Conservation (phyloP, 1,140 invertebrate species). For the Philopotamus ludificatus region DNA sequence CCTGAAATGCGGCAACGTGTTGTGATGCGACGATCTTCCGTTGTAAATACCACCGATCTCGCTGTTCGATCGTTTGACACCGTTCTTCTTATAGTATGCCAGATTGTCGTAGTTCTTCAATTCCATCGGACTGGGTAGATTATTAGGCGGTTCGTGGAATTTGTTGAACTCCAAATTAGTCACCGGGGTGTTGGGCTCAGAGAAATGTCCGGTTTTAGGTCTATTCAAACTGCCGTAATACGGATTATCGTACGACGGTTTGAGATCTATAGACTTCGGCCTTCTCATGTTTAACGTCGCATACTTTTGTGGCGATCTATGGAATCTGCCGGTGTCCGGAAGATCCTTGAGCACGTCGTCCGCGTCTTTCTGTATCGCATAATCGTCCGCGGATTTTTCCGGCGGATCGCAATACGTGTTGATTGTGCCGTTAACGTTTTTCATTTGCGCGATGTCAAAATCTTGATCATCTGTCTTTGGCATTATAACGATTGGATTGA, state of each 20-base stretch:
- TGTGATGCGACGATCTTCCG: constrained; percentile 15
- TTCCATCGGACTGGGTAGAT: constrained; percentile 34
- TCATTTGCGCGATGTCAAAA: constrained; percentile 47
- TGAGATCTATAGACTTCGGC: constrained; percentile 55
- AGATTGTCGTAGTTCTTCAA: constrained; percentile 30
- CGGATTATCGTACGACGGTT: constrained; percentile 46
- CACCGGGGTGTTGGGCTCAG: constrained; percentile 54
- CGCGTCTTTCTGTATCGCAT: constrained; percentile 45
- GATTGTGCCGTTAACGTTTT: constrained; percentile 45
- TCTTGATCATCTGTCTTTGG: constrained; percentile 35
- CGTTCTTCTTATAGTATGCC: constrained; percentile 44
- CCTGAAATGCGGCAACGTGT: constrained; percentile 52
- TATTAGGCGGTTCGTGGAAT: not conserved
- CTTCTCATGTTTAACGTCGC: constrained; percentile 53
- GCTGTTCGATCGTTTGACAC: constrained; percentile 51
- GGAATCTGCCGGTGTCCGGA: constrained; percentile 53
- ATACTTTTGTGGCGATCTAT: constrained; percentile 54
- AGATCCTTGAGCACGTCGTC: constrained; percentile 55
- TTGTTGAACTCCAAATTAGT: constrained; percentile 6
- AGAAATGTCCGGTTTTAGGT: constrained; percentile 53
- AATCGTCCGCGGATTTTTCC: constrained; percentile 47
- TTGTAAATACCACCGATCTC: constrained; percentile 49
- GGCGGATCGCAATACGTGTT: not conserved
- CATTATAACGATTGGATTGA: constrained; percentile 31
- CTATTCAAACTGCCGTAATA: constrained; percentile 52